Percentiles rank a stretch among this genome's conserved stretches.
Evolutionary conservation across 2,797 vertebrate genomes (phyloP).

Genomic region (Florisuga fusca): DNA sequence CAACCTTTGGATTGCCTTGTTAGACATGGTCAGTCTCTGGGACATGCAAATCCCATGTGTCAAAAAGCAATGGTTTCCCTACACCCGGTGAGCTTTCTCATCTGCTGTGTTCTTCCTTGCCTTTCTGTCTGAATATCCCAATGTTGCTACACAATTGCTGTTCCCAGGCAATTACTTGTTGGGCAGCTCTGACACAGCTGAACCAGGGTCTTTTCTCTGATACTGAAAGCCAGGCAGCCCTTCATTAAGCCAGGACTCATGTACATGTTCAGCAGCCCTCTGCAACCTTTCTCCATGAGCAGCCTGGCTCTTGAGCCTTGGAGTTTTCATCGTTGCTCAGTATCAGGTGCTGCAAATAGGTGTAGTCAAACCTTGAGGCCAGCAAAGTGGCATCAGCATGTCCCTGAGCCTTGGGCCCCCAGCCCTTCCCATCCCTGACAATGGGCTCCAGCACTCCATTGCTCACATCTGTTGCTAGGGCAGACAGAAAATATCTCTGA

Average conservation of each 20-base stretch:
- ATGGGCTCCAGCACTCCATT: accelerated
- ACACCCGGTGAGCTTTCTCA: background rate
- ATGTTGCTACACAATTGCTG: background rate
- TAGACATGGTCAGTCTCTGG: background rate
- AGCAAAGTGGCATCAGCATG: background rate
- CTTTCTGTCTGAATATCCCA: background rate
- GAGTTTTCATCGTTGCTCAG: background rate
- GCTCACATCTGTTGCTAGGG: background rate
- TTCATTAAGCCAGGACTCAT: background rate
- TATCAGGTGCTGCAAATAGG: background rate
- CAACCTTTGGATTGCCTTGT: background rate
- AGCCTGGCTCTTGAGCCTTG: background rate
- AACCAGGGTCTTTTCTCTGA: background rate
- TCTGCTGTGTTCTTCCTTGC: background rate
- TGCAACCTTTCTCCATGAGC: background rate
- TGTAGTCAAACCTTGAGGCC: background rate
- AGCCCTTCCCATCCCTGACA: background rate
- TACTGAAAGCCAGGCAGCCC: background rate
- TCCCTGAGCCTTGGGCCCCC: background rate
- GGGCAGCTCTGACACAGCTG: background rate
- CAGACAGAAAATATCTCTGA: background rate
- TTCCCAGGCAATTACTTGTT: background rate
- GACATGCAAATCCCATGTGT: background rate
- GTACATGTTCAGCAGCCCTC: accelerated
- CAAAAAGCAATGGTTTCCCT: background rate